Evolutionary conservation across 1,140 invertebrate species (phyloP).

Genomic region (Amphibalanus amphitrite): DNA sequence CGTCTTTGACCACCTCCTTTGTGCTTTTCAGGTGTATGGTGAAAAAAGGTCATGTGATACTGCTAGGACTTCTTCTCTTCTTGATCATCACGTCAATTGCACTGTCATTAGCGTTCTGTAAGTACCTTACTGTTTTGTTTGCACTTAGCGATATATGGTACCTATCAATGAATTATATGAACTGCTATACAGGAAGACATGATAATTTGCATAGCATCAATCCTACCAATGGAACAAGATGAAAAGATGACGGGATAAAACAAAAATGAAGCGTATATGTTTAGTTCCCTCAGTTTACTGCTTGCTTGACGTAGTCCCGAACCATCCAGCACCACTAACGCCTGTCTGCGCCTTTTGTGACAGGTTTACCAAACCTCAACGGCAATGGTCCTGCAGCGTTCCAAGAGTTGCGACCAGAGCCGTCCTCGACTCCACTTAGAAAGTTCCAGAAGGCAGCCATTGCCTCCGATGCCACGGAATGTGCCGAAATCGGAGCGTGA

Average conservation of each 20-base stretch:
- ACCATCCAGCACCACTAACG: background rate
- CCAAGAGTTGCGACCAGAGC: background rate
- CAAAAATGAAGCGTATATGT: too few species aligned
- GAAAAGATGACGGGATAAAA: too few species aligned
- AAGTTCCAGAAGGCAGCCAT: background rate
- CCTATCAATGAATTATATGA: too few species aligned
- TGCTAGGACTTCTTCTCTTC: background rate
- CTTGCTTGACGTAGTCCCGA: too few species aligned
- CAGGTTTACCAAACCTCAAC: background rate
- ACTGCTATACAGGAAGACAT: too few species aligned
- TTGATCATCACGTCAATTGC: background rate
- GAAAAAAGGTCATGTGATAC: background rate
- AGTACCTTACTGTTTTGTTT: too few species aligned
- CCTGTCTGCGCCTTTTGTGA: background rate
- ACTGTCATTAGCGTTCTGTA: background rate
- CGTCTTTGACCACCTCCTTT: background rate
- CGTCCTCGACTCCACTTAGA: background rate
- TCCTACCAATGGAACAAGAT: too few species aligned
- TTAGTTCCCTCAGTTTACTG: too few species aligned
- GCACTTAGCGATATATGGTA: too few species aligned
- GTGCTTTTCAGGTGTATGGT: background rate
- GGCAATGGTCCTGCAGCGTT: background rate
- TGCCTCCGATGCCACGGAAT: background rate
- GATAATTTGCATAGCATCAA: too few species aligned
- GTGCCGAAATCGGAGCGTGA: background rate